These are phyloP conservation scores for Lasioglossum albipes DNA, from an alignment of 1,140 invertebrate genomes.

Conservation along the genomic window DNA sequence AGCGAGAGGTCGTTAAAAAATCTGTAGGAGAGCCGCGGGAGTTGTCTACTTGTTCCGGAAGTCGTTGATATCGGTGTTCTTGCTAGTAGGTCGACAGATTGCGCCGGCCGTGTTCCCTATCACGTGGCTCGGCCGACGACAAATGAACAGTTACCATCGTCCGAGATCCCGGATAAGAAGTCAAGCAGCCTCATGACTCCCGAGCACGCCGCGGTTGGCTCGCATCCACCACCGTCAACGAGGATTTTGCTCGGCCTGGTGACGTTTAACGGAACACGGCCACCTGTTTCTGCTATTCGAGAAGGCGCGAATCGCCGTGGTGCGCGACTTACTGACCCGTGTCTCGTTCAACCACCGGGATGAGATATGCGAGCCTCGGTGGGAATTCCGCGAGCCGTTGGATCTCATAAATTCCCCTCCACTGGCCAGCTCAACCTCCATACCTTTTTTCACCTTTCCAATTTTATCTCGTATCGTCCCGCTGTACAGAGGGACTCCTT, in stretches of 20 bases:
- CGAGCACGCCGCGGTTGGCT: constrained; percentile 11
- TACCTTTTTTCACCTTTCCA: no score
- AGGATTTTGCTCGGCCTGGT: constrained; percentile 41
- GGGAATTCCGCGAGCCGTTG: constrained; percentile 17
- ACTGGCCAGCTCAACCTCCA: no score
- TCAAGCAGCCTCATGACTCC: constrained; percentile 27
- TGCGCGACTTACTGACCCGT: constrained; percentile 23
- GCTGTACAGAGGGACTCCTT: no score
- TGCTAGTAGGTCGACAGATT: constrained; percentile 58
- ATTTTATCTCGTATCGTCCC: no score
- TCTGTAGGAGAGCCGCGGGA: not conserved
- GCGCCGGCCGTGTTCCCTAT: constrained; percentile 39
- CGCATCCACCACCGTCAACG: constrained; percentile 31
- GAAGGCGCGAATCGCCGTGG: constrained; percentile 21
- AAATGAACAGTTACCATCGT: constrained; percentile 62
- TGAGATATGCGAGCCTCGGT: not conserved
- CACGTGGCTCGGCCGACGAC: constrained; percentile 42
- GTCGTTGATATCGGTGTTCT: constrained; percentile 42
- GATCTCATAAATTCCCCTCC: no score
- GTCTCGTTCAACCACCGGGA: not conserved
- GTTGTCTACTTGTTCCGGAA: constrained; percentile 47
- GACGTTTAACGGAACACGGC: constrained; percentile 51
- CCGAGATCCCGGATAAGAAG: constrained; percentile 63
- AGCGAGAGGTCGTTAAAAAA: constrained; percentile 4
- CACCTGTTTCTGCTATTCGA: constrained; percentile 39